phyloP scores from a whole-genome alignment of 2,888 invertebrate genomes.

The Urechis unicinctus region DNA sequence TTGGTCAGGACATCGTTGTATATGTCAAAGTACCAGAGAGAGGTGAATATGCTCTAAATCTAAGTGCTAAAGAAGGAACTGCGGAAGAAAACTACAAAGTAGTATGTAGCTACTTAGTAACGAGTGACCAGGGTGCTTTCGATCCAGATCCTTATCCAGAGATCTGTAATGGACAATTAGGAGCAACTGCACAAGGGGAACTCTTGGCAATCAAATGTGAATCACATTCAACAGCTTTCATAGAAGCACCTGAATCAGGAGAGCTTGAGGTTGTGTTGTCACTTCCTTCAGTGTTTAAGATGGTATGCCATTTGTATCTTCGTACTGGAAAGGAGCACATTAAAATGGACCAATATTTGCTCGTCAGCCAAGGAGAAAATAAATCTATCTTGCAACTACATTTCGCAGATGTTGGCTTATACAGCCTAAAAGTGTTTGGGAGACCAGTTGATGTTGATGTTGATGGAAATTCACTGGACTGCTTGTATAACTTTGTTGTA shows the following conservation, averaged over 20 bases:
- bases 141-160: neutral
- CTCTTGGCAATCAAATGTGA: neutral
- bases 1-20: neutral
- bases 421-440: neutral
- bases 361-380: neutral
- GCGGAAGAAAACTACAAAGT: neutral
- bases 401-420: neutral
- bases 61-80: neutral
- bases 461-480: neutral
- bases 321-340: neutral
- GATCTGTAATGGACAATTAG: neutral
- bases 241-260: neutral
- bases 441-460: no score
- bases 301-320: neutral
- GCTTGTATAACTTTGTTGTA: slow-evolving; percentile 1
- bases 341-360: neutral
- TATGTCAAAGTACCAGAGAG: neutral
- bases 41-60: neutral
- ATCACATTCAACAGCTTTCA: neutral
- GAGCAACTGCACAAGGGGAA: neutral
- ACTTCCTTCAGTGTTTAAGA: neutral
- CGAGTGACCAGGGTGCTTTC: neutral
- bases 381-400: neutral
- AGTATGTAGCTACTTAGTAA: neutral
- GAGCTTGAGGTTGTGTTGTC: neutral